Evolutionary conservation across 1,140 invertebrate species (phyloP).

Genomic region (Neotoxoptera formosana): DNA sequence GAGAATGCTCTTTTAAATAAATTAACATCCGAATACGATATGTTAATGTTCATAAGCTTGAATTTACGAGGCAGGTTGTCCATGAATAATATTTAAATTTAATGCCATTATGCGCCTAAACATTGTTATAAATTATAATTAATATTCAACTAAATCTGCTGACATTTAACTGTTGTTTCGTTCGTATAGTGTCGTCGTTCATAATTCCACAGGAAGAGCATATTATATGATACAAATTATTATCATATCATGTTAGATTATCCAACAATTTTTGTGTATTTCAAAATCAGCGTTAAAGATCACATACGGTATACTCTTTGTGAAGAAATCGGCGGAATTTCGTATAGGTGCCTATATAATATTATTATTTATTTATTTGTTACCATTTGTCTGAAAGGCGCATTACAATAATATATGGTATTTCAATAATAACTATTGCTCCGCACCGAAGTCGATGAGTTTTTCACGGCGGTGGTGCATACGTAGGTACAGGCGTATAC

Average conservation of each 20-base stretch:
- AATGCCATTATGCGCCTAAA: neutral
- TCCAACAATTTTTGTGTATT: neutral
- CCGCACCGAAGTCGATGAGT: neutral
- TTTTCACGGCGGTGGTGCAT: neutral
- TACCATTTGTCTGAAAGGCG: neutral
- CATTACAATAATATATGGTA: neutral
- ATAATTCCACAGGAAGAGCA: neutral
- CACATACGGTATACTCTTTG: neutral
- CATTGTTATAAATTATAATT: neutral
- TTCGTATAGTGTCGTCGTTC: neutral
- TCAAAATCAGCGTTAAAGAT: neutral
- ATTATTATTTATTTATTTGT: neutral
- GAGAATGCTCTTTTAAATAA: neutral
- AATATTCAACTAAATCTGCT: neutral
- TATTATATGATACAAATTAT: neutral
- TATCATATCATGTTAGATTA: neutral
- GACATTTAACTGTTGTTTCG: neutral
- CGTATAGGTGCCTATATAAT: neutral
- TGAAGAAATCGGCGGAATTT: neutral
- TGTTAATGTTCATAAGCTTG: neutral
- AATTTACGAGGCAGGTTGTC: neutral
- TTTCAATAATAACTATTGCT: neutral
- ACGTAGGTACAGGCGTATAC: neutral
- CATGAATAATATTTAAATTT: conserved; percentile 3
- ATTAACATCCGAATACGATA: neutral